Conservation (phyloP, 2,888 invertebrate genomes). For the Falcaria lacertinaria region DNA sequence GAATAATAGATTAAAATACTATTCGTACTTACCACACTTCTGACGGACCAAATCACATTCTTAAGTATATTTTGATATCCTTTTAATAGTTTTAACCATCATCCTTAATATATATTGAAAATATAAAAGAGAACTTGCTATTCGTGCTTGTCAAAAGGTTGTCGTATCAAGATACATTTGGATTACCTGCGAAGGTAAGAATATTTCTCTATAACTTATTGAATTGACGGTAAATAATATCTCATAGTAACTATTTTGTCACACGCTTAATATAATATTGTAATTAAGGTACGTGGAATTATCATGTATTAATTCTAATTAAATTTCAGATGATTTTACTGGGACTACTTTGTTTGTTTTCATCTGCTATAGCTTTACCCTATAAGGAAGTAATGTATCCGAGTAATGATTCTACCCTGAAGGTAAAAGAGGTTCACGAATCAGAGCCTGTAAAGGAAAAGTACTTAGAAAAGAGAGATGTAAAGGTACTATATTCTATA, state of each 20-base stretch:
- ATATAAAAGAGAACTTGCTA: too few species aligned
- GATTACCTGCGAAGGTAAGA: too few species aligned
- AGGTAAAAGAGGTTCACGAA: conserved; percentile 5
- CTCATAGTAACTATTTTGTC: too few species aligned
- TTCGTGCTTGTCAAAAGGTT: too few species aligned
- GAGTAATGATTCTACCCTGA: conserved; percentile 4
- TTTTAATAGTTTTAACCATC: background rate
- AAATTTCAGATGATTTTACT: conserved; percentile 39
- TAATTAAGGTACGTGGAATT: too few species aligned
- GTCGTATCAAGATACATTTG: too few species aligned
- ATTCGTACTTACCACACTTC: background rate
- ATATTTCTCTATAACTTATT: too few species aligned
- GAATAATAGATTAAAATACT: background rate
- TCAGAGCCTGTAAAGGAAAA: conserved; percentile 3
- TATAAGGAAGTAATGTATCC: background rate
- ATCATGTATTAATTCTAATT: background rate
- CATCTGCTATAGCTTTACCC: conserved; percentile 33
- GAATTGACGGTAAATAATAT: too few species aligned
- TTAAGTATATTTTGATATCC: background rate
- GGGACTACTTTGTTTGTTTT: conserved; percentile 33
- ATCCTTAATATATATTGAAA: background rate
- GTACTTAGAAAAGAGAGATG: conserved; percentile 8
- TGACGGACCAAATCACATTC: too few species aligned
- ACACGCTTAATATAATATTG: too few species aligned
- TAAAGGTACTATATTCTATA: conserved; percentile 6